phyloP scores from a whole-genome alignment of 92 coral and sea anemone genomes.

The Epizoanthus fatuus region DNA sequence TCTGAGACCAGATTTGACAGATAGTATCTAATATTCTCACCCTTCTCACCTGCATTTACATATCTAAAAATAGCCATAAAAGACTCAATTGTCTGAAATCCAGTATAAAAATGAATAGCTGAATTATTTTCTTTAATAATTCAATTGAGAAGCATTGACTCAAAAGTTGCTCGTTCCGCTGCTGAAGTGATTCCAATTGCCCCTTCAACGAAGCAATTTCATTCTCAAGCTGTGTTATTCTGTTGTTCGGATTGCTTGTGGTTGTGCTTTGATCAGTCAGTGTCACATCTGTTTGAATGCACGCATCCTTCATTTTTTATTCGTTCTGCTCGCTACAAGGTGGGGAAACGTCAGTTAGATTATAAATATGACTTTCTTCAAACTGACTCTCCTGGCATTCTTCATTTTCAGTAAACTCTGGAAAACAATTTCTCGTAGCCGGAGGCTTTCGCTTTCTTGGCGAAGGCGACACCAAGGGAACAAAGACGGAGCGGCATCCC shows the following conservation, averaged over 20 bases:
- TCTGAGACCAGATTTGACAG: not conserved
- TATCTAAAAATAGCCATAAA: constrained; percentile 2
- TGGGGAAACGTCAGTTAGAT: too few relatives aligned
- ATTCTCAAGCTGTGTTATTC: too few relatives aligned
- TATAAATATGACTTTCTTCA: too few relatives aligned
- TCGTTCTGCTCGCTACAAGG: too few relatives aligned
- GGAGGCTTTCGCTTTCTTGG: not conserved
- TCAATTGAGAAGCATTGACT: not conserved
- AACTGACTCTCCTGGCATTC: too few relatives aligned
- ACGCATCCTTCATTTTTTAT: too few relatives aligned
- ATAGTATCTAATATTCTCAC: not conserved
- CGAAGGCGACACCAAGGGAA: constrained; percentile 34
- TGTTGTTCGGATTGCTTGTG: too few relatives aligned
- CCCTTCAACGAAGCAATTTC: too few relatives aligned
- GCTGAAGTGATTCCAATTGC: not conserved
- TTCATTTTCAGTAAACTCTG: too few relatives aligned
- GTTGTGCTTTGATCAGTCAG: too few relatives aligned
- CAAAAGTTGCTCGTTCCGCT: not conserved
- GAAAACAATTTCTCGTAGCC: too few relatives aligned
- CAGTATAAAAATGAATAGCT: constrained; percentile 5
- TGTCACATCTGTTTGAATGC: too few relatives aligned
- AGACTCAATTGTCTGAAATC: not conserved
- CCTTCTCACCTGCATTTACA: not conserved
- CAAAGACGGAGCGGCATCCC: constrained; percentile 20
- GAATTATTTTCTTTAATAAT: not conserved